Evolutionary conservation across 2,113 vertebrate species (phyloP).

Genomic region (Aptenodytes forsteri): DNA sequence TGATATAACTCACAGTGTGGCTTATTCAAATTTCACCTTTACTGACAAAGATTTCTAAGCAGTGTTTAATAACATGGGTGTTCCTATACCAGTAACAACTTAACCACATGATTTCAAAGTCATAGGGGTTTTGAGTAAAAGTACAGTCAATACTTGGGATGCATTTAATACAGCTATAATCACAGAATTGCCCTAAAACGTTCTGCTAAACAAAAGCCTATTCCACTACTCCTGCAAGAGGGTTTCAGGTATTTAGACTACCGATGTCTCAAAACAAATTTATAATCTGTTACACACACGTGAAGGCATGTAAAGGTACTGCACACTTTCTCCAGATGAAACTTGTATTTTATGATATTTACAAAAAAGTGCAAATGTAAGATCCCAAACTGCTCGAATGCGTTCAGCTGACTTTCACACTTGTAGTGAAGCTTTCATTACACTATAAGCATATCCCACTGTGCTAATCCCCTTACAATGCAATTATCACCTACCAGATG

Average conservation of each 20-base stretch:
- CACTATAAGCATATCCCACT: constrained; percentile 6
- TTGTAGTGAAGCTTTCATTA: constrained; percentile 33
- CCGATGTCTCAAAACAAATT: neutral
- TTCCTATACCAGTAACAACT: neutral
- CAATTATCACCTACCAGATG: constrained; percentile 69
- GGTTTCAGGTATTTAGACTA: neutral
- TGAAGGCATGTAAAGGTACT: neutral
- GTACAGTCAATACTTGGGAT: neutral
- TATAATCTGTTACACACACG: neutral
- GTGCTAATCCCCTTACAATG: constrained; percentile 56
- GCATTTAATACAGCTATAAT: neutral
- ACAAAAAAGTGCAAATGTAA: neutral
- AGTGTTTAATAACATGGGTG: neutral
- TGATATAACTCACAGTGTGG: neutral
- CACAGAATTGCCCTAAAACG: neutral
- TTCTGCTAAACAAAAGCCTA: neutral
- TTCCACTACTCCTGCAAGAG: neutral
- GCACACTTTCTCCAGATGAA: neutral
- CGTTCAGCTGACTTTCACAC: constrained; percentile 44
- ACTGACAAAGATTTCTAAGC: neutral
- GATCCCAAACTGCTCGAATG: neutral
- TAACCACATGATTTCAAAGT: neutral
- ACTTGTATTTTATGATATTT: neutral
- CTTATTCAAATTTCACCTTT: constrained; percentile 1
- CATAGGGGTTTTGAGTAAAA: neutral